Evolutionary conservation across 2,113 vertebrate species (phyloP), one percentile per base, ranked within the genome.

Genomic region (Gorsachius goisagi): DNA sequence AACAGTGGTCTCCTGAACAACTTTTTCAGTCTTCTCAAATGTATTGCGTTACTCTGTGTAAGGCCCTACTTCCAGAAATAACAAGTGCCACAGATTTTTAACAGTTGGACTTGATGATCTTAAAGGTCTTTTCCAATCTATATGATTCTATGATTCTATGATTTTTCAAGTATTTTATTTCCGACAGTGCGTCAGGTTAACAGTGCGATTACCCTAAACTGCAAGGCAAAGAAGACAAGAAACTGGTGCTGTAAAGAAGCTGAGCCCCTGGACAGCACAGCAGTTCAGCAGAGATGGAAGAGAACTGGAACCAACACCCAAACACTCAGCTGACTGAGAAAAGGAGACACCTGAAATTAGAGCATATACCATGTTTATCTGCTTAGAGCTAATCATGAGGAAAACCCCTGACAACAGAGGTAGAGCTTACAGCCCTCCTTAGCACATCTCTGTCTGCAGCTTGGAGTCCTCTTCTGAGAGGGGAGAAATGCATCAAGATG

Each of bases 401-500:
- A 71, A 84, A 83, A 79, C 17, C 10, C 10, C 32, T 50, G 52
- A 53, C 27, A 66, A 53, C 12, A 73, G 22, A 67, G 12, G 28
- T 16, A 58, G 14, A 72, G 24, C 6, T 59, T 62, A 63, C 0
- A 2, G 24, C 10, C 18, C 37, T 53, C 14, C 15, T 53, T 33
- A 77, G 55, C 10, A 17, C 16, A 73, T 19, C 33, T 47, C 18
- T 24, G 30, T 16, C 59, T 41, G 37, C 39, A 74, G 49, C 13
- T 4, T 22, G 10, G 19, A 39, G 33, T 32, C 47, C 56, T 71
- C 19, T 50, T 67, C 27, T 13, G 13, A 32, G 13, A 8, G 28
- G n/a, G 24, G 9, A 87, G 22, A 90, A 93, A 49, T 15, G 55
- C 0, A 0, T 27, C 11, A 72, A 39, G 62, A 64, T 2, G 6